phyloP scores from a whole-genome alignment of 2,888 invertebrate species.

The Dicyrtomina minuta region DNA sequence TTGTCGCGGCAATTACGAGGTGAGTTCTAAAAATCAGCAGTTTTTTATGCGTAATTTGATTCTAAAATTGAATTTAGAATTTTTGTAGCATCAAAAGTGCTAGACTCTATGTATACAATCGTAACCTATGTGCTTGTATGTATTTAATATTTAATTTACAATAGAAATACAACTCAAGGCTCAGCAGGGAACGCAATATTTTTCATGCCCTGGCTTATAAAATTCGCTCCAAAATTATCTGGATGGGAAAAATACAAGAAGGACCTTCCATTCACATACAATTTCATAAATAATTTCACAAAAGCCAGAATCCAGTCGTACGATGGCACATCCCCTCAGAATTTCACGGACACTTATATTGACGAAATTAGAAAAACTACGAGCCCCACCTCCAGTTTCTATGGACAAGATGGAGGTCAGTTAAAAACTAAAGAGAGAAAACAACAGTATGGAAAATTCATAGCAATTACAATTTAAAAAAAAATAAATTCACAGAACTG shows the following conservation, averaged over 20 bases:
- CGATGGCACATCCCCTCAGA: neutral
- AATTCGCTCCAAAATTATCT: conserved; percentile 37
- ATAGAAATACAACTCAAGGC: conserved; percentile 9
- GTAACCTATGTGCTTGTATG: no score
- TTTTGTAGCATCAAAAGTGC: no score
- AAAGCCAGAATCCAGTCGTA: conserved; percentile 9
- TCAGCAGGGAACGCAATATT: conserved; percentile 33
- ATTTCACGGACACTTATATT: conserved; percentile 34
- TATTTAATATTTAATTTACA: no score
- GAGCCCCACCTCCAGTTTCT: conserved; percentile 38
- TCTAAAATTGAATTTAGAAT: no score
- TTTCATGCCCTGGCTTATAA: conserved; percentile 41
- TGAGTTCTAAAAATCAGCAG: neutral
- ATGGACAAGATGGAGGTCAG: conserved; percentile 38
- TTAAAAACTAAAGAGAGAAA: neutral
- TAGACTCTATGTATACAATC: no score
- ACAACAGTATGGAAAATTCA: neutral
- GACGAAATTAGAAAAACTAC: conserved; percentile 35
- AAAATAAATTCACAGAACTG: conserved; percentile 27
- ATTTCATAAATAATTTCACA: conserved; percentile 38
- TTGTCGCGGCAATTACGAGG: conserved; percentile 17
- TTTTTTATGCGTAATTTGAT: neutral
- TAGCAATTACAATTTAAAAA: neutral
- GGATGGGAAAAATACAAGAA: conserved; percentile 39
- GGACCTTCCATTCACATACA: conserved; percentile 37